Evolutionary conservation across 2,888 invertebrate species (phyloP).

Genomic region (Erebia aethiops): DNA sequence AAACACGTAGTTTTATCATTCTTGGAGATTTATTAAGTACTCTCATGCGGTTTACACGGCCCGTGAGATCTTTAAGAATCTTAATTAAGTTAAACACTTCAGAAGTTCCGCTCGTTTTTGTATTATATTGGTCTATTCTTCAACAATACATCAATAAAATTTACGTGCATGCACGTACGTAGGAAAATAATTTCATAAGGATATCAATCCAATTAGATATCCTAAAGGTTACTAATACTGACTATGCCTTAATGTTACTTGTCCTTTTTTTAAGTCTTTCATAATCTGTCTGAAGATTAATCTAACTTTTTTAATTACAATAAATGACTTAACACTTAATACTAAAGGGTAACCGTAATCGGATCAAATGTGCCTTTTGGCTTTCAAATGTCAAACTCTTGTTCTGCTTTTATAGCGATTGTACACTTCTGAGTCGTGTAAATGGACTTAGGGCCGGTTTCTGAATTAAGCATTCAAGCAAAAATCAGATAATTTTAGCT

Average conservation of each 20-base stretch:
- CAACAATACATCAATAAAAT: too few species aligned
- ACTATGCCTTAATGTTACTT: background rate
- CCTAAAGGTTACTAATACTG: background rate
- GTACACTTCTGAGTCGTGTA: conserved; percentile 9
- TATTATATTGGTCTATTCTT: too few species aligned
- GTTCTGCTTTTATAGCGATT: conserved; percentile 10
- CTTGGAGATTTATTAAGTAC: too few species aligned
- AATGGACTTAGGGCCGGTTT: conserved; percentile 9
- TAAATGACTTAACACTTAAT: background rate
- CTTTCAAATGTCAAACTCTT: conserved; percentile 27
- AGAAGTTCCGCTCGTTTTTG: too few species aligned
- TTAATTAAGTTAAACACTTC: too few species aligned
- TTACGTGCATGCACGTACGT: too few species aligned
- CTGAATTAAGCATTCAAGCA: too few species aligned
- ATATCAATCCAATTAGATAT: background rate
- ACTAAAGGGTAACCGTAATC: conserved; percentile 18
- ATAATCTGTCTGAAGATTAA: background rate
- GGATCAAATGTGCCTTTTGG: conserved; percentile 1
- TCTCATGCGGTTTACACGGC: too few species aligned
- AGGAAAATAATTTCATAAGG: too few species aligned
- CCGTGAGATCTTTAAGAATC: too few species aligned
- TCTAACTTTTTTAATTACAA: conserved; percentile 6
- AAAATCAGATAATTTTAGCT: too few species aligned
- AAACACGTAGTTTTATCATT: too few species aligned
- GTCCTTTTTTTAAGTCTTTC: background rate